Percentiles rank a stretch among this genome's conserved stretches.
These are phyloP conservation scores for Dryoscopus gambensis DNA, from an alignment of 2,113 vertebrate species.

Conservation along the genomic window DNA sequence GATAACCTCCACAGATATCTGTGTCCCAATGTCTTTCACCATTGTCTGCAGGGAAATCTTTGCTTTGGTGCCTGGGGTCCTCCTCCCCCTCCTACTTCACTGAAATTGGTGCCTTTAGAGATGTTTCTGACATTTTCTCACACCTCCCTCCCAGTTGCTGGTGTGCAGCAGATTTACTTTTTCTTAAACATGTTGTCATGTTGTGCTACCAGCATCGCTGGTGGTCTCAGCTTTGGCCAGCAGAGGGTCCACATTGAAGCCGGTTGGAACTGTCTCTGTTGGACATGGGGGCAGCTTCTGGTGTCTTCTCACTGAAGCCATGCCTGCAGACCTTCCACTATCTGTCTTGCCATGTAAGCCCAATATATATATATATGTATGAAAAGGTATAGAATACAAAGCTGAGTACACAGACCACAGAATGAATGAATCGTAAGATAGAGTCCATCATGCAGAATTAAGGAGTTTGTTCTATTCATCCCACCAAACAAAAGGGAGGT, in stretches of 20 bases:
- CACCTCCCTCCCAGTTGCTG: neutral
- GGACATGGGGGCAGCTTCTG: neutral
- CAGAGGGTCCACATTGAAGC: neutral
- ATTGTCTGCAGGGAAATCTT: neutral
- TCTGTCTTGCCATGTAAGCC: neutral
- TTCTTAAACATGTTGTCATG: neutral
- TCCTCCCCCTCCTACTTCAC: neutral
- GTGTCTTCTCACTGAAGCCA: neutral
- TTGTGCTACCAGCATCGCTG: neutral
- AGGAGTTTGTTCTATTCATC: neutral
- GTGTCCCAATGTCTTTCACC: neutral
- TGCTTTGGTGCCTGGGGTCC: neutral
- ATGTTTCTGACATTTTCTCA: neutral
- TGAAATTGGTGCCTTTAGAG: neutral
- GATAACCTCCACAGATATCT: neutral
- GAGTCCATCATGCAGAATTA: neutral
- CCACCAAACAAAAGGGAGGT: neutral
- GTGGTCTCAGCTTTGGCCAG: neutral
- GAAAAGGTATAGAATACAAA: neutral
- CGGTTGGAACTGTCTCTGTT: neutral
- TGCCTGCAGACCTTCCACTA: neutral
- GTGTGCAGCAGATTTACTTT: neutral
- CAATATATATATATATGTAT: neutral
- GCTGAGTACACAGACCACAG: neutral
- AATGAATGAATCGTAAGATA: neutral